Evolutionary conservation across 2,888 invertebrate species (phyloP).

Genomic region (Epistrophe grossulariae): DNA sequence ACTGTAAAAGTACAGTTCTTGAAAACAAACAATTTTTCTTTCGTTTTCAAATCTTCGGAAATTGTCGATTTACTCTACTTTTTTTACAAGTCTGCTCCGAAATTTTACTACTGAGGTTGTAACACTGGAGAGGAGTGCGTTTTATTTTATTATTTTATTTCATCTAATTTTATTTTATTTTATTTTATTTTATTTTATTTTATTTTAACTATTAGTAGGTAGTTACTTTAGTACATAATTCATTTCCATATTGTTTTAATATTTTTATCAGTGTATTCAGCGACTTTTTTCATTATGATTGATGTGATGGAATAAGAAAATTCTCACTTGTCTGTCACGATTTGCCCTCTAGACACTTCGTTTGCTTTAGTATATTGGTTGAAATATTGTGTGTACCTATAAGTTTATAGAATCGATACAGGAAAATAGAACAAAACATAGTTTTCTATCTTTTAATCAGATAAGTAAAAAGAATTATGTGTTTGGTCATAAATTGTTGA

Average conservation of each 20-base stretch:
- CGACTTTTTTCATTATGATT: conserved; percentile 48
- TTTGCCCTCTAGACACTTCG: conserved; percentile 54
- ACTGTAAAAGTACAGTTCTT: too few relatives aligned
- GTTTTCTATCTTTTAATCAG: conserved; percentile 11
- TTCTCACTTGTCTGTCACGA: conserved; percentile 62
- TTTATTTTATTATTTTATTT: too few relatives aligned
- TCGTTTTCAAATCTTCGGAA: too few relatives aligned
- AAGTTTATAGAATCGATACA: not conserved
- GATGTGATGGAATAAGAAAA: conserved; percentile 65
- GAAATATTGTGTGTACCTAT: not conserved
- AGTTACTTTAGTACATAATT: too few relatives aligned
- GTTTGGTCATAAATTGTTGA: conserved; percentile 14
- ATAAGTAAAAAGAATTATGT: conserved; percentile 20
- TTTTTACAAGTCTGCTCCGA: too few relatives aligned
- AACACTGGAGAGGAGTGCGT: too few relatives aligned
- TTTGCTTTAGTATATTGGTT: conserved; percentile 15
- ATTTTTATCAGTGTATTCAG: conserved; percentile 48
- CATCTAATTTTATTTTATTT: too few relatives aligned
- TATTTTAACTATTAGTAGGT: too few relatives aligned
- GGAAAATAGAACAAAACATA: conserved; percentile 21
- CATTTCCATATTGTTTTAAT: not conserved
- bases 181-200: too few relatives aligned
- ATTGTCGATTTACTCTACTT: too few relatives aligned
- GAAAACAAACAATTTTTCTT: too few relatives aligned
- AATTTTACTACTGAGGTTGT: too few relatives aligned